Evolutionary conservation across 2,888 invertebrate genomes (phyloP), one percentile per base, ranked within the genome.

Genomic region (Apamea epomidion): DNA sequence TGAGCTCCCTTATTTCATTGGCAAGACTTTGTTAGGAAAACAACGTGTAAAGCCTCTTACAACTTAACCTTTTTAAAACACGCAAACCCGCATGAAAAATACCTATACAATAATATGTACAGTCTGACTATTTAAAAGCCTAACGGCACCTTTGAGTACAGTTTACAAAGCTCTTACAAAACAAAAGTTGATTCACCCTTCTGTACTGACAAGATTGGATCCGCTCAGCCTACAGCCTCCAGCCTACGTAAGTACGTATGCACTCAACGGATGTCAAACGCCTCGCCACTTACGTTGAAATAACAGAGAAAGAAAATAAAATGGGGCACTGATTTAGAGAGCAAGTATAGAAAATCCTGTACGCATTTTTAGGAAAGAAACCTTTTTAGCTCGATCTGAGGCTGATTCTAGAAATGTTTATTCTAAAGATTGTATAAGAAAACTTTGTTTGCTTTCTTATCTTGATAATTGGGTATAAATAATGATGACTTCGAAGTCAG

Each of bases 101-200:
- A 60, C 45, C 16, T 42, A n/a, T 54, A 73, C 51, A 62, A 18
- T 51, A 25, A 7, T 71, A 54, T 5, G 25, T 25, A 58, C 58
- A 69, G 65, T 72, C 29, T 67, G 18, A 68, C 54, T 54, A 58
- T 87, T 87, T 80, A 76, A 87, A 86, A 78, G 77, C 64, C 73
- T 78, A 70, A 76, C 75, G 54, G 54, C 58, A 78, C 70, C 73
- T 81, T 78, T 65, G 69, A 83, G 70, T 80, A 80, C 70, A 83
- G 87, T 83, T 84, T 78, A 78, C 86, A 82, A 88, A 84, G 82
- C 84, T 86, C 78, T 89, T 73, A 80, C 54, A 74, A 85, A 87
- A 90, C 82, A 88, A 80, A 82, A 90, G 84, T 82, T 79, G 82
- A 84, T 90, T 87, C 88, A 69, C 79, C 74, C 73, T 81, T 75